Evolutionary conservation across 1,140 invertebrate species (phyloP).

Genomic region (Ostrea edulis): DNA sequence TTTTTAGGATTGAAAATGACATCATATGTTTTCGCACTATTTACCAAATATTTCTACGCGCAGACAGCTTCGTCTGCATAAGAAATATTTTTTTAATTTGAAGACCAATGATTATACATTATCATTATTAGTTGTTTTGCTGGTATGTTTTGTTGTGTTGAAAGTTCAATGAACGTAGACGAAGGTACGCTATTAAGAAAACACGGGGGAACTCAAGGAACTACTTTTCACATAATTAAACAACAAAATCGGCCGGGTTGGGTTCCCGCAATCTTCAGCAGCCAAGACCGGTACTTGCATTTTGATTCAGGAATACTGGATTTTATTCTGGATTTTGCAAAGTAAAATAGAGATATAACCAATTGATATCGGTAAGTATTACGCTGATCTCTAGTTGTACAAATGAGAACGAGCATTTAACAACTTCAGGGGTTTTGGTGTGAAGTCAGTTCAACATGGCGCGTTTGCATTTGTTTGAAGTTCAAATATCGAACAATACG

Average conservation of each 20-base stretch:
- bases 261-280: conserved; percentile 72
- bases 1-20: conserved; percentile 20
- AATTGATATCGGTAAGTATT: conserved; percentile 25
- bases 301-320: neutral
- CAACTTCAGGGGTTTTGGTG: neutral
- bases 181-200: neutral
- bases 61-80: conserved; percentile 39
- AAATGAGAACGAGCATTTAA: neutral
- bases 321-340: neutral
- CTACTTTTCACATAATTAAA: conserved; percentile 49
- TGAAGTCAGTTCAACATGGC: conserved; percentile 31
- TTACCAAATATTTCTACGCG: conserved; percentile 40
- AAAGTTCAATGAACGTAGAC: neutral
- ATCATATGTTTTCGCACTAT: conserved; percentile 35
- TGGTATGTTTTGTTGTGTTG: neutral
- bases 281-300: conserved; percentile 53
- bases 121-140: neutral
- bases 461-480: conserved; percentile 25
- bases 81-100: conserved; percentile 41
- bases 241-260: conserved; percentile 63
- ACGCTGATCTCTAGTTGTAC: neutral
- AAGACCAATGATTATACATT: neutral
- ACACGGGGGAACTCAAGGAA: neutral
- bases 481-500: neutral
- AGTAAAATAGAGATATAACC: conserved; percentile 12